phyloP scores from a whole-genome alignment of 2,888 invertebrate species.

The Margaritifera margaritifera region DNA sequence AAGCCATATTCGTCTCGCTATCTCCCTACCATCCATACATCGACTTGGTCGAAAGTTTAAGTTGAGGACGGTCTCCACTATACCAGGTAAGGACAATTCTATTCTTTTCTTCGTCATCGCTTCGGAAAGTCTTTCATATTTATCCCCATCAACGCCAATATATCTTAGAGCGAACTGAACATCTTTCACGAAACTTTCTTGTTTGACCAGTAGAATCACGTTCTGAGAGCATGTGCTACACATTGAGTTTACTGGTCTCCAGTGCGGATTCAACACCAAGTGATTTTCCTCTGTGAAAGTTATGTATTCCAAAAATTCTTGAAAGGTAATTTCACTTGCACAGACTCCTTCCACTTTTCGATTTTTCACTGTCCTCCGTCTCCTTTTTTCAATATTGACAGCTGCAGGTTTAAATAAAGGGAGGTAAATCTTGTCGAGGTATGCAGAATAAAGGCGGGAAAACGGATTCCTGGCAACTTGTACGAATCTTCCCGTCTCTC shows the following conservation, averaged over 20 bases:
- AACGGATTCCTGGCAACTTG: neutral
- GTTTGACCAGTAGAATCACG: slow-evolving; percentile 1
- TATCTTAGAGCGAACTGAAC: neutral
- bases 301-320: slow-evolving; percentile 3
- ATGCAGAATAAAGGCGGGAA: slow-evolving; percentile 5
- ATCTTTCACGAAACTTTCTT: slow-evolving; percentile 2
- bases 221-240: slow-evolving; percentile 3
- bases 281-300: neutral
- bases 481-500: neutral
- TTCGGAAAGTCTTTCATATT: neutral
- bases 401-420: too few relatives aligned
- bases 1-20: neutral
- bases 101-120: neutral
- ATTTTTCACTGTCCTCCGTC: neutral
- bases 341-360: neutral
- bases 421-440: slow-evolving; percentile 3
- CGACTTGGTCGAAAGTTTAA: too few relatives aligned
- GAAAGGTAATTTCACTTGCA: neutral
- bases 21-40: neutral
- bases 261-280: neutral
- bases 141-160: neutral
- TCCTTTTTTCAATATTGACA: too few relatives aligned
- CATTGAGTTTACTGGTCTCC: neutral
- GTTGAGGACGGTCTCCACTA: slow-evolving; percentile 1
- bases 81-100: slow-evolving; percentile 1